Conservation (phyloP, 2,797 vertebrate genomes). For the Xerus rutilus region DNA sequence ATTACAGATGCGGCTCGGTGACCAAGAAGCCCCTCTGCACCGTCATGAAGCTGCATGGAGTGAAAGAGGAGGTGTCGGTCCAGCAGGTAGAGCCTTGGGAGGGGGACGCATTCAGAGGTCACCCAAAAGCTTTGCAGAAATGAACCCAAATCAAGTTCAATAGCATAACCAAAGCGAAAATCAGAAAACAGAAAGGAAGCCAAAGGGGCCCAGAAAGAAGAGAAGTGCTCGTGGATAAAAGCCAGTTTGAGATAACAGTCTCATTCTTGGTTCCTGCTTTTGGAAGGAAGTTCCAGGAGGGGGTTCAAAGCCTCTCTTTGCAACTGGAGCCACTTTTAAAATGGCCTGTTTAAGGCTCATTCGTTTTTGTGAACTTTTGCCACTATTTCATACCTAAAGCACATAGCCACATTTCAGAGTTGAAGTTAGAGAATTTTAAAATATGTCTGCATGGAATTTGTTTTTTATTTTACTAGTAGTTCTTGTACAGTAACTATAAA, state of each 20-base stretch:
- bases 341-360: neutral
- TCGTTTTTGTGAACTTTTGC: neutral
- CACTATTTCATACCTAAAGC: neutral
- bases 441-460: neutral
- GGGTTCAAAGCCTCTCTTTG: neutral
- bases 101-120: rapidly evolving
- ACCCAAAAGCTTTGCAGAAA: neutral
- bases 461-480: neutral
- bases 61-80: too few relatives aligned
- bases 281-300: neutral
- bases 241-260: neutral
- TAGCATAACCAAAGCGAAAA: neutral
- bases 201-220: neutral
- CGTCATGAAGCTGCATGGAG: neutral
- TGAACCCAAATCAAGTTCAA: neutral
- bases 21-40: neutral
- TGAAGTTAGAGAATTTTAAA: neutral
- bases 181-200: neutral
- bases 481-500: neutral
- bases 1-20: neutral
- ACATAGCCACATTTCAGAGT: neutral
- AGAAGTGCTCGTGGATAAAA: neutral
- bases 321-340: neutral
- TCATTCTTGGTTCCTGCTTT: neutral
- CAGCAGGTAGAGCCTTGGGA: neutral